Conservation (phyloP, 2,797 vertebrate genomes). For the Tragopan temminckii region DNA sequence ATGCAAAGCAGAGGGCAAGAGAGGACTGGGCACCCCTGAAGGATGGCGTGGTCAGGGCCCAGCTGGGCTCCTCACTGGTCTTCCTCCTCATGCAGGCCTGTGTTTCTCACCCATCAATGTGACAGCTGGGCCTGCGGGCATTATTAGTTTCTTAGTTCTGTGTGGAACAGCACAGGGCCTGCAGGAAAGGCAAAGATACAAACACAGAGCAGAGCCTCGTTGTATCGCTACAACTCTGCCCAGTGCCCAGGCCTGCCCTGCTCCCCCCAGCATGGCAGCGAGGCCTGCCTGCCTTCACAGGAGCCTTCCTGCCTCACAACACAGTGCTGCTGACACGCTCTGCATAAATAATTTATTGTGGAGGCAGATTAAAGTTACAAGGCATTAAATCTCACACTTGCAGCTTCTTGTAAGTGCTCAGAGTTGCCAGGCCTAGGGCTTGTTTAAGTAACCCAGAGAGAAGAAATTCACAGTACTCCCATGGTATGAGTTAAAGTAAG, state of each 20-base stretch:
- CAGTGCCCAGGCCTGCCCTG: not conserved
- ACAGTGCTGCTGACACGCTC: not conserved
- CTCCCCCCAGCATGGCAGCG: not conserved
- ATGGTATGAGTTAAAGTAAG: slow-evolving; percentile 27
- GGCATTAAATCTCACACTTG: slow-evolving; percentile 55
- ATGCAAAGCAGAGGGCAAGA: not conserved
- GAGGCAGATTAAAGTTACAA: slow-evolving; percentile 42
- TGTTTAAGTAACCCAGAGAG: not conserved
- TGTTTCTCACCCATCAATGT: rapidly evolving
- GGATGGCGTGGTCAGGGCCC: rapidly evolving
- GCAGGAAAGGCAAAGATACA: not conserved
- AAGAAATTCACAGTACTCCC: slow-evolving; percentile 5
- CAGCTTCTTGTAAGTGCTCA: slow-evolving; percentile 6
- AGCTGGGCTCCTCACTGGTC: rapidly evolving
- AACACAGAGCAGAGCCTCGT: not conserved
- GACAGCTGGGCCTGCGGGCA: not conserved
- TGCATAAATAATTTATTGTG: not conserved
- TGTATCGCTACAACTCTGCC: not conserved
- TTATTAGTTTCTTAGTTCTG: not conserved
- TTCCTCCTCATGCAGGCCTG: too few species aligned
- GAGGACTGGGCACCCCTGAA: rapidly evolving
- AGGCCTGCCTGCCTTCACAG: not conserved
- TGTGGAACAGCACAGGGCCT: not conserved
- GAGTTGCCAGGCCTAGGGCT: slow-evolving; percentile 38
- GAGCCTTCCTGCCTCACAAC: not conserved